phyloP scores from a whole-genome alignment of 2,888 invertebrate genomes.

The Agriotes lineatus region DNA sequence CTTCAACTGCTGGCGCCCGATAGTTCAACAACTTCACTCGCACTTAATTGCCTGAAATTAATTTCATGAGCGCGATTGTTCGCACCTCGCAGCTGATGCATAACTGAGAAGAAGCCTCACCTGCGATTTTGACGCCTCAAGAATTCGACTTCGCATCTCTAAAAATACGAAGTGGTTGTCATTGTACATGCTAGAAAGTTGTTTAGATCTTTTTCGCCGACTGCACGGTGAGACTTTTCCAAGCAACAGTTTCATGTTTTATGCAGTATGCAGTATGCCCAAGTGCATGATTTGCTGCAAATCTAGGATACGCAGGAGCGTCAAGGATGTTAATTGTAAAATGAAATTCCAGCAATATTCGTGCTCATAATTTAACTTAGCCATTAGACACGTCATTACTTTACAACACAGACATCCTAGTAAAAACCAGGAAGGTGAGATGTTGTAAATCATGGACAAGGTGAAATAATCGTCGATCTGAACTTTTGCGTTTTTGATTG shows the following conservation, averaged over 20 bases:
- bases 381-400: neutral
- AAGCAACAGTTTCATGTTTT: neutral
- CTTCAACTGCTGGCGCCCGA: too few relatives aligned
- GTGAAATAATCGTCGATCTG: too few relatives aligned
- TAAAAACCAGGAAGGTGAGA: neutral
- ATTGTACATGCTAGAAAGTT: slow-evolving; percentile 2
- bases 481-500: too few relatives aligned
- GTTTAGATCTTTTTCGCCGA: neutral
- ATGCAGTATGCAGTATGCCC: neutral
- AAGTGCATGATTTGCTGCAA: too few relatives aligned
- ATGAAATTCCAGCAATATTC: neutral
- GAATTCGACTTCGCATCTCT: slow-evolving; percentile 5
- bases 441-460: too few relatives aligned
- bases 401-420: too few relatives aligned
- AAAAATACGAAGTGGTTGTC: slow-evolving; percentile 10
- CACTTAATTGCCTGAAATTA: slow-evolving; percentile 3
- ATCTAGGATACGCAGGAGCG: neutral
- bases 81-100: neutral
- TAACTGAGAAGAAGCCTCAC: neutral
- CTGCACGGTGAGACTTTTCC: neutral
- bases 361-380: neutral
- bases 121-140: neutral
- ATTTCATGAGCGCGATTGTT: neutral
- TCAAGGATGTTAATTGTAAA: neutral
- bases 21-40: slow-evolving; percentile 12